Evolutionary conservation across 2,797 vertebrate genomes (phyloP).

Genomic region (Acomys russatus): DNA sequence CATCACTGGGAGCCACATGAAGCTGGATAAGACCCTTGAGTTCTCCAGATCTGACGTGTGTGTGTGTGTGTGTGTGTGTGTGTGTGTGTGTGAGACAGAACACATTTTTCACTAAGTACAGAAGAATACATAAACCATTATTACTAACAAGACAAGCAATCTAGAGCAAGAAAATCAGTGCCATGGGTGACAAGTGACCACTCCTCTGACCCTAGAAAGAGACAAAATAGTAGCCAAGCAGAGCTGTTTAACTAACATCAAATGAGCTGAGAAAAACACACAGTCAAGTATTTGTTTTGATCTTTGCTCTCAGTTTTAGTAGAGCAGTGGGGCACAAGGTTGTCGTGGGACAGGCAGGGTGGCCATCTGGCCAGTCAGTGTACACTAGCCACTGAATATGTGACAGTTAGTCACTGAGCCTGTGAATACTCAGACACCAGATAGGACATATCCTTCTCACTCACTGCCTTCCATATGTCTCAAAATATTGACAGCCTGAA

Average conservation of each 20-base stretch:
- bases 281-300: not conserved
- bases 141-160: not conserved
- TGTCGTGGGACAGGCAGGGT: conserved; percentile 1
- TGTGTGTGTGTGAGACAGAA: not conserved
- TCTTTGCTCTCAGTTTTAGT: conserved; percentile 48
- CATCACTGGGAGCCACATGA: not conserved
- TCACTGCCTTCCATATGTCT: conserved; percentile 82
- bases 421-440: conserved; percentile 28
- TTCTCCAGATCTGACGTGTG: not conserved
- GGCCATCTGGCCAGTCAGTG: conserved; percentile 15
- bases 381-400: not conserved
- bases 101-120: not conserved
- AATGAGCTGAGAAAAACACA: not conserved
- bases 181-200: not conserved
- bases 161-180: not conserved
- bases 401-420: not conserved
- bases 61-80: too few species aligned
- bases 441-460: conserved; percentile 38
- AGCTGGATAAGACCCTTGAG: not conserved
- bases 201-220: not conserved
- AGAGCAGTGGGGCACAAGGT: not conserved
- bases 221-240: not conserved
- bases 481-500: conserved; percentile 80
- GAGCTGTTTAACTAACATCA: not conserved
- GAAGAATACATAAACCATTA: not conserved